These are phyloP conservation scores for Cryptoblepharus egeriae DNA, from an alignment of 2,797 vertebrate species.

Conservation along the genomic window DNA sequence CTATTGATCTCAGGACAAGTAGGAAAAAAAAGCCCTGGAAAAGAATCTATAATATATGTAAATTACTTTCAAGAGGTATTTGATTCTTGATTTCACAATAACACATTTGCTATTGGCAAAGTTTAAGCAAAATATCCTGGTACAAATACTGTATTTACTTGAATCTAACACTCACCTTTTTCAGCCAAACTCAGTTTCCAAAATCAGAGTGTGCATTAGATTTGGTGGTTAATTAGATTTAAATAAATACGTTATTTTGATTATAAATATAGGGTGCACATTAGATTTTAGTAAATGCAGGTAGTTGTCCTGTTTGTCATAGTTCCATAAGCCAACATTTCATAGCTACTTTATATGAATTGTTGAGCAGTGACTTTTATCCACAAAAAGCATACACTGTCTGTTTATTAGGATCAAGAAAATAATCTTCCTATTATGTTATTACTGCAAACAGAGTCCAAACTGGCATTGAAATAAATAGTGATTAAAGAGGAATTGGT, in stretches of 20 bases:
- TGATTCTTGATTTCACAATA: constrained; percentile 8
- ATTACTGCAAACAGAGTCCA: background rate
- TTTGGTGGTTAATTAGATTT: no score
- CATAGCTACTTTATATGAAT: background rate
- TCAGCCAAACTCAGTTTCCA: no score
- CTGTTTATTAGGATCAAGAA: no score
- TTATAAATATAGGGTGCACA: no score
- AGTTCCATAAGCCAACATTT: background rate
- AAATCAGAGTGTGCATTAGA: no score
- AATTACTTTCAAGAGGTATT: background rate
- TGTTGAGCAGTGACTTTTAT: no score
- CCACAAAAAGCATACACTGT: no score
- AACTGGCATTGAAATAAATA: constrained; percentile 6
- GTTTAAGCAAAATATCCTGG: fast-evolving
- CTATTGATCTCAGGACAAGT: background rate
- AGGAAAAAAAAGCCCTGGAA: background rate
- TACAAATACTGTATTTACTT: no score
- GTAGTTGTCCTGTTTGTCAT: constrained; percentile 5
- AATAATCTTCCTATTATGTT: background rate
- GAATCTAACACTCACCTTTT: no score
- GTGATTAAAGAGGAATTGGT: background rate
- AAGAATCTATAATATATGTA: background rate
- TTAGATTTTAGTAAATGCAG: no score
- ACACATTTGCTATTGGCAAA: background rate
- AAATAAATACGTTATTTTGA: no score